Evolutionary conservation across 2,888 invertebrate genomes (phyloP), one percentile per base, ranked within the genome.

Genomic region (Hymenopus coronatus): DNA sequence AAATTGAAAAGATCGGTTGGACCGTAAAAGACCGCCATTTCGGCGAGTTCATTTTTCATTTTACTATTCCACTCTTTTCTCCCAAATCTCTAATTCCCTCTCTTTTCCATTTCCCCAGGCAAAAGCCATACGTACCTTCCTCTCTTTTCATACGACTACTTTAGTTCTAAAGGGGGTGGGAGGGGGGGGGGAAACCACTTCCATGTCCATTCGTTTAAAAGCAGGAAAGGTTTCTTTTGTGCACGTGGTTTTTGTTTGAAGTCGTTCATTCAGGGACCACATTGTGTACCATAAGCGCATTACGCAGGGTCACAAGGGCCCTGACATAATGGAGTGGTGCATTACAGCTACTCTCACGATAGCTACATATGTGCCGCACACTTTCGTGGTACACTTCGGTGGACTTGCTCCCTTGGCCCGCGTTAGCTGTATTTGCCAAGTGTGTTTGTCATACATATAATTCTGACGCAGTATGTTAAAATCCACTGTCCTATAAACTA

Each of bases 201-300:
- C 82, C 40, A 70, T 82, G 87, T 87, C 87, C 87, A 70, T 87
- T 82, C 30, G 82, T 87, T 87, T 87, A 82, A 87, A 87, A 82
- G 87, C 82, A 87, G 81, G 87, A 82, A 27, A 81, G 14, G 81
- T 87, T 46, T 33, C 86, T 30, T 84, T 84, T 28, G 30, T 28
- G 28, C 84, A 12, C 28, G 9, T 82, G 82, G 33, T 70, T 87
- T 87, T 87, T 86, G 86, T 86, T 86, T 86, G 86, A 86, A 81
- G 81, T 70, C 87, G 33, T 40, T 70, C 87, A 82, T 82, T 82
- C 87, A 82, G 54, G 40, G 81, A 33, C 82, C 30, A 33, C 87
- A 87, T 87, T 87, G 82, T 33, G 70, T 81, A 81, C 30, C 33
- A 33, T 87, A 87, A 87, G 82, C 33, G 70, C 27, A 87, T 87